Evolutionary conservation across 1,140 invertebrate species (phyloP), one percentile per base, ranked within the genome.

Genomic region (Neuroterus valhalla): DNA sequence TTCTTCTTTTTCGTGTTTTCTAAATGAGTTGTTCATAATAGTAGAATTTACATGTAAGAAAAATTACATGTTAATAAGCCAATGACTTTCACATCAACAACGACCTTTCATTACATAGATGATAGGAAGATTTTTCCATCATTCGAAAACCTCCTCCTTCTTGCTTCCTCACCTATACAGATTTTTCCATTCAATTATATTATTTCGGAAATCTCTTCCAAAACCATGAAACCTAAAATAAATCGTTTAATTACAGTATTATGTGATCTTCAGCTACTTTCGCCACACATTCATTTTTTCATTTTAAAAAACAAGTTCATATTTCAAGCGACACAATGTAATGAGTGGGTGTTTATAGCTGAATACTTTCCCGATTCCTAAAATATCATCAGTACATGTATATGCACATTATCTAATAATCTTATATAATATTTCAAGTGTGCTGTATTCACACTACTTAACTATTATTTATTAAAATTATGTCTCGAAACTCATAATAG

Each of bases 371-470:
- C 15, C 26, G 15, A 62, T 26, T 23, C 26, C 12, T n/a, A 62
- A 31, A 31, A 50, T 50, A 1, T 50, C 17, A 19, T 4, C 15
- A 21, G 11, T 8, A 26, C 55, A 62, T 31, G 21, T 62, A 17
- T n/a, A 14, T 3, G 14, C 15, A 62, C 15, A 38, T 26, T 31
- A 21, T 55, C 5, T 62, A 31, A 26, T 15, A 11, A 31, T 62
- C 26, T 38, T 62, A 62, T 62, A 62, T 62, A 62, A 62, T 2
- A 15, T 31, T 14, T 38, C 55, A 62, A 62, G 31, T n/a, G 31
- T 12, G 31, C 26, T 23, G 15, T 31, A 55, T 55, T 26, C 26
- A 26, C 21, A 14, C 4, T 48, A 2, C 10, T 31, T 26, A 31
- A 14, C 31, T 62, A 31, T 31, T 62, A 15, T 31, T 62, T 14